Percentiles rank a stretch among this genome's conserved stretches.
phyloP scores from a whole-genome alignment of 2,797 vertebrate genomes.

The Loris lydekkerianus region DNA sequence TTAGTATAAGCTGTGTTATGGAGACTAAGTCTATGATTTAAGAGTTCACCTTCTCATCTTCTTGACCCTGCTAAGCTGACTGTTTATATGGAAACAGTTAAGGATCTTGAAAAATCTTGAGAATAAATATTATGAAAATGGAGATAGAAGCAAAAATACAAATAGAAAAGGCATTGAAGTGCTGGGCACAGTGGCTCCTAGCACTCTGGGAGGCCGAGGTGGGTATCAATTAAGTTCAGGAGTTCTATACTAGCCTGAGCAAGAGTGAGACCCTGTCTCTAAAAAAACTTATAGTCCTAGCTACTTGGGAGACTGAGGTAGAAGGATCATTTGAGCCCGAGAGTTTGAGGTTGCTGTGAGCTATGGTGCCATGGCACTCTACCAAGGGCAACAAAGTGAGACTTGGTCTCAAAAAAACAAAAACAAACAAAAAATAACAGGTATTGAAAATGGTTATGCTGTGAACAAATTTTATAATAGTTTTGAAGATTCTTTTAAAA shows the following conservation, averaged over 20 bases:
- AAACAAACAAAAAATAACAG: not conserved
- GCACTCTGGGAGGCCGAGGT: too few species aligned
- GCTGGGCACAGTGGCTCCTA: not conserved
- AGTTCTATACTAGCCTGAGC: too few species aligned
- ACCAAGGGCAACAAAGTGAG: too few species aligned
- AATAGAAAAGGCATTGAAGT: not conserved
- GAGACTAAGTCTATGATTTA: not conserved
- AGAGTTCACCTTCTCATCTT: not conserved
- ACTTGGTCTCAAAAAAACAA: too few species aligned
- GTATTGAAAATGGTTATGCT: not conserved
- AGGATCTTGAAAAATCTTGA: not conserved
- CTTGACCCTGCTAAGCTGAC: not conserved
- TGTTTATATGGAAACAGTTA: conserved; percentile 33
- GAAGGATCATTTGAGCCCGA: too few species aligned
- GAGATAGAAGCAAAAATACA: not conserved
- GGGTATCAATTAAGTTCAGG: too few species aligned
- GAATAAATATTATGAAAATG: conserved; percentile 44
- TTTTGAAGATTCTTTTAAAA: conserved; percentile 5
- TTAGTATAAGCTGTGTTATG: not conserved
- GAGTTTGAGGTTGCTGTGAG: too few species aligned
- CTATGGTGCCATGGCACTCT: too few species aligned
- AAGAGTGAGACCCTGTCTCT: too few species aligned
- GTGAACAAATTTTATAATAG: not conserved
- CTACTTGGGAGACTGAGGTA: too few species aligned
- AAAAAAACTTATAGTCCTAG: too few species aligned